Percentiles rank a stretch among this genome's conserved stretches.
These are phyloP conservation scores for Oreotragus oreotragus DNA, from an alignment of 2,113 vertebrate species.

Conservation along the genomic window DNA sequence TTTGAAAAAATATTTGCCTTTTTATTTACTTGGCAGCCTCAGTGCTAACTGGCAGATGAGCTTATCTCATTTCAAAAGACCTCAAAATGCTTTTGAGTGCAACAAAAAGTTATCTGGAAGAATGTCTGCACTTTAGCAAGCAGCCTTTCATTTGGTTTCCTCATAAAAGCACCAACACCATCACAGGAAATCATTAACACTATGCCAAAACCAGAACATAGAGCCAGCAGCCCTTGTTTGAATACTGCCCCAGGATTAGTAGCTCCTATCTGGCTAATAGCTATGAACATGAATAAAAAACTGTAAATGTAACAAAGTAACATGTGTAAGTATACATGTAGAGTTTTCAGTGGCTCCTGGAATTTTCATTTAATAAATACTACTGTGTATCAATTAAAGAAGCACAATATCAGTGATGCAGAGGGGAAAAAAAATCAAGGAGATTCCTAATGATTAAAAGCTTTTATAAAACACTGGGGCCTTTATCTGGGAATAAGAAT, in stretches of 20 bases:
- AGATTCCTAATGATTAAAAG: background rate
- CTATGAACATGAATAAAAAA: background rate
- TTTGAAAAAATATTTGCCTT: slow-evolving; percentile 1
- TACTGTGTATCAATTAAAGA: background rate
- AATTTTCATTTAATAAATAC: background rate
- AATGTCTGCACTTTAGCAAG: background rate
- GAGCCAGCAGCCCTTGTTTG: background rate
- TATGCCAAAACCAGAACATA: background rate
- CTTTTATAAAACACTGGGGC: background rate
- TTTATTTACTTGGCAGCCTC: background rate
- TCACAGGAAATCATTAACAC: background rate
- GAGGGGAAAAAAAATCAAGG: background rate
- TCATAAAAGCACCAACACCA: background rate
- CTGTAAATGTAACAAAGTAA: background rate
- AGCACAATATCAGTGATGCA: background rate
- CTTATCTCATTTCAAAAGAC: background rate
- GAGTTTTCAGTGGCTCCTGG: background rate
- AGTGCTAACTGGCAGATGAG: background rate
- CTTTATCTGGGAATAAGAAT: background rate
- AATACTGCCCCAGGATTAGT: background rate
- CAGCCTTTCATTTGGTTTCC: background rate
- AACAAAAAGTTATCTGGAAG: background rate
- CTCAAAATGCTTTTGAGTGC: background rate
- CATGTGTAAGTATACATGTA: background rate
- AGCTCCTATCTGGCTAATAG: background rate